Conservation (phyloP, 2,888 invertebrate species). For the Altica lythri region DNA sequence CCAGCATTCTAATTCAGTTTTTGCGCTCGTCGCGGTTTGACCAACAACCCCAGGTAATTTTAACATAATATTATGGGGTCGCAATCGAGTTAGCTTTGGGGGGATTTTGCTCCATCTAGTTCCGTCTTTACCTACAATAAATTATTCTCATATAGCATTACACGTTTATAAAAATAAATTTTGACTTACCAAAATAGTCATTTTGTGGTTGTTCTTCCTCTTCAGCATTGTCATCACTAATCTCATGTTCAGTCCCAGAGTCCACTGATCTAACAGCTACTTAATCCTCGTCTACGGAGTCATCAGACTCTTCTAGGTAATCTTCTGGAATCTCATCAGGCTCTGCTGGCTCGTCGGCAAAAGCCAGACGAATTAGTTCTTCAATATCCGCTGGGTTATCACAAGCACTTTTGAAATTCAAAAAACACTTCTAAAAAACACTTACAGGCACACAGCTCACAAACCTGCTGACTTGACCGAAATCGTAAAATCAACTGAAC, state of each 20-base stretch:
- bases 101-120: constrained; percentile 26
- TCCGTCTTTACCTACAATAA: constrained; percentile 11
- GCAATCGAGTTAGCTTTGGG: constrained; percentile 14
- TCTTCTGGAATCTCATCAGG: background rate
- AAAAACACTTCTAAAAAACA: too few relatives aligned
- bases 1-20: constrained; percentile 14
- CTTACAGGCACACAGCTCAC: too few relatives aligned
- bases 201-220: background rate
- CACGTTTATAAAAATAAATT: background rate
- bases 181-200: background rate
- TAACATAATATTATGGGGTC: constrained; percentile 24
- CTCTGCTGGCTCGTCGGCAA: background rate
- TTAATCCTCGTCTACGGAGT: background rate
- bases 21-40: constrained; percentile 8
- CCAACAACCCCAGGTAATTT: constrained; percentile 24
- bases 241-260: background rate
- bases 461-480: too few relatives aligned
- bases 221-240: background rate
- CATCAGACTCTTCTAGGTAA: background rate
- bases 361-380: background rate
- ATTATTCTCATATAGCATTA: background rate
- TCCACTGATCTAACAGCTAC: background rate
- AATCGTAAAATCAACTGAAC: too few relatives aligned
- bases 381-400: background rate
- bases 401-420: too few relatives aligned